Evolutionary conservation across 2,888 invertebrate genomes (phyloP).

Genomic region (Rhopalosiphum nymphaeae): DNA sequence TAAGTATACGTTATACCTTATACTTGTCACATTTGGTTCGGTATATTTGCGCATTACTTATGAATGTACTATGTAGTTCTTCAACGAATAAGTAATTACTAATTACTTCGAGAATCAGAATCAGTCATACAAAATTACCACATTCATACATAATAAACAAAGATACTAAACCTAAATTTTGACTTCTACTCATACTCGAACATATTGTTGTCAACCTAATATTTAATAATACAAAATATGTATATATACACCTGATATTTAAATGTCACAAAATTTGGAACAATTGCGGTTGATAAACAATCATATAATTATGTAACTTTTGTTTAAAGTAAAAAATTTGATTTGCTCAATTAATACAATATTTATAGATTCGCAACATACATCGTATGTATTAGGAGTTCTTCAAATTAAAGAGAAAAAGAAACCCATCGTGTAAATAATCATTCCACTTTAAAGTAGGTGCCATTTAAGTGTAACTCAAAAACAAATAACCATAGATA

Average conservation of each 20-base stretch:
- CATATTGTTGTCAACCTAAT: neutral
- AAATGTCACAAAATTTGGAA: neutral
- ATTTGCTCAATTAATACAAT: neutral
- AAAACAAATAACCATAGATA: neutral
- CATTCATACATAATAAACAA: conserved; percentile 11
- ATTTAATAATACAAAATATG: neutral
- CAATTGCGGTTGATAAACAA: neutral
- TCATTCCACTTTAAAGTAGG: no score
- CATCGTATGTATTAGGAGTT: neutral
- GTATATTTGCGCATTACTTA: neutral
- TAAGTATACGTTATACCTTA: neutral
- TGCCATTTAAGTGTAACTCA: neutral
- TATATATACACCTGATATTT: neutral
- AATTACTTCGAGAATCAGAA: neutral
- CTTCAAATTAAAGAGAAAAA: neutral
- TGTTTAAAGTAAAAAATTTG: neutral
- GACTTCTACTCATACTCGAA: neutral
- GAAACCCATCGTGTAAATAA: no score
- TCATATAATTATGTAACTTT: neutral
- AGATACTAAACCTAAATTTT: neutral
- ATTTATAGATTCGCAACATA: neutral
- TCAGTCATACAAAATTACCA: neutral
- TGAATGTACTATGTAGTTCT: neutral
- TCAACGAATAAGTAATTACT: conserved; percentile 1
- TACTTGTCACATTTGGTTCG: neutral